These are phyloP conservation scores for Tubulanus polymorphus DNA, from an alignment of 2,888 invertebrate genomes.

Conservation along the genomic window DNA sequence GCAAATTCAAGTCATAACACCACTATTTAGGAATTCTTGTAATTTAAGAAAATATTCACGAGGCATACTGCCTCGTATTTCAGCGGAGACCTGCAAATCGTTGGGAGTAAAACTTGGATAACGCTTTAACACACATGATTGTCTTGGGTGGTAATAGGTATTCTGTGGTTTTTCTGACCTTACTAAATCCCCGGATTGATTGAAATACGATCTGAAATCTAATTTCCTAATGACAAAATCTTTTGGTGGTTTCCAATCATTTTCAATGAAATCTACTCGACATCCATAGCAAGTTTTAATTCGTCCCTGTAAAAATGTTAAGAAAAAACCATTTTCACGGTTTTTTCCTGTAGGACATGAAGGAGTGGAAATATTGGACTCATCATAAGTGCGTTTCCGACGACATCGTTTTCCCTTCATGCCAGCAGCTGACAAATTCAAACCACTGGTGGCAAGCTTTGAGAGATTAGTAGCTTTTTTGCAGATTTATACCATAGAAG, in stretches of 20 bases:
- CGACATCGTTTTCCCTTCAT: not conserved
- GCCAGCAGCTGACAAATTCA: not conserved
- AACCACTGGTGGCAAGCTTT: not conserved
- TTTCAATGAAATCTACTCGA: not conserved
- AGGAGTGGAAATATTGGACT: not conserved
- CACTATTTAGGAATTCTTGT: too few relatives aligned
- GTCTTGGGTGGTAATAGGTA: not conserved
- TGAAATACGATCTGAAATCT: not conserved
- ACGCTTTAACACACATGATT: not conserved
- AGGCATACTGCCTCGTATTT: too few relatives aligned
- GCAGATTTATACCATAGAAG: not conserved
- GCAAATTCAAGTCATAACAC: too few relatives aligned
- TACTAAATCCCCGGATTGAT: not conserved
- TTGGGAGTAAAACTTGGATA: not conserved
- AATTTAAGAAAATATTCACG: too few relatives aligned
- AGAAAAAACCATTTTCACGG: not conserved
- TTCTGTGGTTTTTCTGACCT: not conserved
- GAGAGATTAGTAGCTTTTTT: not conserved
- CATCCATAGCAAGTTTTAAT: not conserved
- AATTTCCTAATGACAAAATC: not conserved
- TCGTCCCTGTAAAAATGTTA: not conserved
- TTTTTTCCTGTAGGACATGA: not conserved
- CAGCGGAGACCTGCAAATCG: not conserved
- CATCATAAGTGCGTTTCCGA: not conserved
- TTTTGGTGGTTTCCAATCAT: not conserved